Percentiles rank a stretch among this genome's conserved stretches.
These are phyloP conservation scores for Elaphurus davidianus DNA, from an alignment of 2,113 vertebrate species.

Conservation along the genomic window DNA sequence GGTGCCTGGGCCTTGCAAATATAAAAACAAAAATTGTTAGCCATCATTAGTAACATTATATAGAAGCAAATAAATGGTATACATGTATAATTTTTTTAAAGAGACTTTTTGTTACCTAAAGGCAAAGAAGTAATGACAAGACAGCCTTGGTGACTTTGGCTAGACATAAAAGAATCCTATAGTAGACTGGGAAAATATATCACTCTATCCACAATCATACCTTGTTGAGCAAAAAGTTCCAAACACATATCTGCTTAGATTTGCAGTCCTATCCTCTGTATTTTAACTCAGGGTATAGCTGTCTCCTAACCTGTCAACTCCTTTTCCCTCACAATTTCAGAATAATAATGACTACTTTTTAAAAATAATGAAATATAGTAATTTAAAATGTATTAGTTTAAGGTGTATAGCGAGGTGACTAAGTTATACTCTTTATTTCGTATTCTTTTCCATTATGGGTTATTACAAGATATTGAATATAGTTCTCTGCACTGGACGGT, in stretches of 20 bases:
- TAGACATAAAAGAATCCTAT: neutral
- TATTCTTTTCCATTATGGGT: neutral
- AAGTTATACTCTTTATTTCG: neutral
- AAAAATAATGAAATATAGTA: neutral
- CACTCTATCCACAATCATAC: neutral
- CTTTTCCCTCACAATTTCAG: neutral
- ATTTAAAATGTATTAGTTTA: neutral
- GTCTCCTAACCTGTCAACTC: neutral
- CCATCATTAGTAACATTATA: neutral
- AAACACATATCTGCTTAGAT: neutral
- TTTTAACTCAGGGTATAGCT: neutral
- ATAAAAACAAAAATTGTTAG: neutral
- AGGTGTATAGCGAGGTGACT: neutral
- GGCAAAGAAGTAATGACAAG: neutral
- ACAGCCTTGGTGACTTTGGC: neutral
- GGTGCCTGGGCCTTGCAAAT: neutral
- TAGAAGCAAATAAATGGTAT: neutral
- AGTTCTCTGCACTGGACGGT: accelerated
- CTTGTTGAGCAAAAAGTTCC: neutral
- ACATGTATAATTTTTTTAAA: neutral
- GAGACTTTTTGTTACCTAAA: neutral
- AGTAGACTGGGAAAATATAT: neutral
- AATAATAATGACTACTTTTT: neutral
- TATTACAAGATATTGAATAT: neutral
- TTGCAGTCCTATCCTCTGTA: neutral